phyloP scores from a whole-genome alignment of 2,888 invertebrate species.

The Tetropium fuscum region DNA sequence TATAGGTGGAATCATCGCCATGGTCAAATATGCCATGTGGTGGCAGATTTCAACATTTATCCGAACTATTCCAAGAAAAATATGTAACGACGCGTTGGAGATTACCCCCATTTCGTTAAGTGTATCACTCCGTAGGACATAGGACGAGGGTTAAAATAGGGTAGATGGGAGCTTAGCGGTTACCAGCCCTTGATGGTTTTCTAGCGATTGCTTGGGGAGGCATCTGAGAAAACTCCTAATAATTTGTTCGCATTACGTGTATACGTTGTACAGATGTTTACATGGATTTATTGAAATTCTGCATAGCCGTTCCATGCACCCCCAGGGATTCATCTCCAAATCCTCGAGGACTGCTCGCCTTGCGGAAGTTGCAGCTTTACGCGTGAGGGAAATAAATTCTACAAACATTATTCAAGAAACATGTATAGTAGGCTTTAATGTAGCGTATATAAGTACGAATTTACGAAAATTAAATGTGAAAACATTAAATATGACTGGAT shows the following conservation, averaged over 20 bases:
- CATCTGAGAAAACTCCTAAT: constrained; percentile 25
- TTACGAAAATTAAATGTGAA: too few species aligned
- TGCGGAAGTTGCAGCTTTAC: constrained; percentile 2
- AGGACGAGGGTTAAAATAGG: constrained; percentile 18
- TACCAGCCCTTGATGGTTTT: constrained; percentile 24
- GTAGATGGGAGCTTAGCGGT: constrained; percentile 7
- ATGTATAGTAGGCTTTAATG: too few species aligned
- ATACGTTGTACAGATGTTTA: constrained; percentile 41
- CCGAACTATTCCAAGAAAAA: constrained; percentile 6
- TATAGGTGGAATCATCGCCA: too few species aligned
- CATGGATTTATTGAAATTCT: constrained; percentile 40
- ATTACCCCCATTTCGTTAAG: constrained; percentile 25
- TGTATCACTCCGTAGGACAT: constrained; percentile 24
- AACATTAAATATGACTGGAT: too few species aligned
- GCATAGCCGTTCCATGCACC: constrained; percentile 26
- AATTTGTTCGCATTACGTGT: constrained; percentile 35
- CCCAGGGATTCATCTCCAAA: constrained; percentile 16
- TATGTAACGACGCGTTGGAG: constrained; percentile 3
- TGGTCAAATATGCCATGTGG: too few species aligned
- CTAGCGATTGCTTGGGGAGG: constrained; percentile 20
- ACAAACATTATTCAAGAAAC: too few species aligned
- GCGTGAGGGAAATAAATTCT: constrained; percentile 2
- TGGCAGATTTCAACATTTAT: too few species aligned
- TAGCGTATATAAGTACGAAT: too few species aligned
- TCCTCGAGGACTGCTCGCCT: constrained; percentile 7